Evolutionary conservation across 1,140 invertebrate species (phyloP).

Genomic region (Mercenaria mercenaria): DNA sequence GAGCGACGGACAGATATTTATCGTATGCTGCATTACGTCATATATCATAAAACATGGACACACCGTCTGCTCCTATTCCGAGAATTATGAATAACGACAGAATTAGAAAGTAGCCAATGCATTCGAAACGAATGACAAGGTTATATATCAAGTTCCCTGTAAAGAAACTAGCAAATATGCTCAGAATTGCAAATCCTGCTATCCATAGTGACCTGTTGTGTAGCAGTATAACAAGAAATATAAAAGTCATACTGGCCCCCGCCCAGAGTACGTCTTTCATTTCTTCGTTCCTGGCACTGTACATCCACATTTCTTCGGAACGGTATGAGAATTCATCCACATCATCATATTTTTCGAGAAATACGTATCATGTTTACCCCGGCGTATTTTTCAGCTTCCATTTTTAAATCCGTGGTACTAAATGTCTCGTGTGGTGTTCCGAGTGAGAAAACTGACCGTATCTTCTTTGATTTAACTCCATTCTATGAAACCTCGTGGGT

Average conservation of each 20-base stretch:
- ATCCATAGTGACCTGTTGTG: conserved; percentile 75
- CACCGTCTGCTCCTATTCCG: conserved; percentile 76
- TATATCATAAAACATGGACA: conserved; percentile 76
- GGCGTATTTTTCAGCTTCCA: background rate
- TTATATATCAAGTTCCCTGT: conserved; percentile 74
- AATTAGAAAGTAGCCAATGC: conserved; percentile 74
- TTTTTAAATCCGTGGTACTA: background rate
- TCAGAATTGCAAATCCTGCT: conserved; percentile 63
- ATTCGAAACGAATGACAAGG: conserved; percentile 21
- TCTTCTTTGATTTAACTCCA: background rate
- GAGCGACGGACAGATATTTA: conserved; percentile 64
- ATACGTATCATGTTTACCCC: background rate
- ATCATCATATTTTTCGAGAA: background rate
- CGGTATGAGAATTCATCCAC: background rate
- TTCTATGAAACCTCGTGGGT: background rate
- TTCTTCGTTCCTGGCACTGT: conserved; percentile 55
- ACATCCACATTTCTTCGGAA: background rate
- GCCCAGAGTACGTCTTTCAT: conserved; percentile 71
- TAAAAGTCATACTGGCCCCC: conserved; percentile 72
- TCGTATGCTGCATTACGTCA: conserved; percentile 68
- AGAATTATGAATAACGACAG: conserved; percentile 77
- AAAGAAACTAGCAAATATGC: conserved; percentile 74
- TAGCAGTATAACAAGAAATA: conserved; percentile 73
- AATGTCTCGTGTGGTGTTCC: background rate
- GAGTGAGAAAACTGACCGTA: background rate